Evolutionary conservation across 2,113 vertebrate species (phyloP).

Genomic region (Perca flavescens): DNA sequence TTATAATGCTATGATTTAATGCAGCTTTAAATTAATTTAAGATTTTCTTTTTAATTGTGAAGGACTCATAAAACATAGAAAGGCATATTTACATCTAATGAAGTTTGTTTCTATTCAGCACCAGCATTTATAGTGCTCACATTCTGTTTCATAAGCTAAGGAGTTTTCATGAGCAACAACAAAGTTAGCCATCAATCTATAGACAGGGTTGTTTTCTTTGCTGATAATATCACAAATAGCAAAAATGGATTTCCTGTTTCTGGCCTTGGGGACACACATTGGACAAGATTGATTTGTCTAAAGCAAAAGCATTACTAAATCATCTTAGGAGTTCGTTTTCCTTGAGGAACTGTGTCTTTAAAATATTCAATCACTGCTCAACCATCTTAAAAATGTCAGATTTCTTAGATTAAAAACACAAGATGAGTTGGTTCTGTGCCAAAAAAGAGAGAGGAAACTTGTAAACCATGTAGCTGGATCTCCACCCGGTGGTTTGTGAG

Average conservation of each 20-base stretch:
- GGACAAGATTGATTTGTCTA: neutral
- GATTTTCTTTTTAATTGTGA: neutral
- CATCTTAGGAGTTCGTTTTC: neutral
- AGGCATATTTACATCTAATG: neutral
- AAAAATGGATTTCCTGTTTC: conserved; percentile 26
- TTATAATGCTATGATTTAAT: neutral
- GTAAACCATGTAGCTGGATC: conserved; percentile 10
- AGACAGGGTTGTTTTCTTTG: conserved; percentile 23
- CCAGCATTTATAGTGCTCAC: neutral
- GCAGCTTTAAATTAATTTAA: neutral
- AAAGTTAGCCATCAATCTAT: conserved; percentile 21
- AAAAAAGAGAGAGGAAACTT: neutral
- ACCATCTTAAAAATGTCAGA: neutral
- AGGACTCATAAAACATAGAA: neutral
- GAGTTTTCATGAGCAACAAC: conserved; percentile 26
- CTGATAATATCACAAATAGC: conserved; percentile 30
- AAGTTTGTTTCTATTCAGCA: neutral
- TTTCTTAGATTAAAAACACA: neutral
- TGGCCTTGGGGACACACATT: conserved; percentile 1
- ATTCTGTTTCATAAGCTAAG: conserved; percentile 3
- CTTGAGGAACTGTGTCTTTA: neutral
- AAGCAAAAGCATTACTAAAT: neutral
- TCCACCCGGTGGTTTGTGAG: conserved; percentile 12
- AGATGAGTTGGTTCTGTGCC: conserved; percentile 1
- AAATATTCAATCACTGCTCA: conserved; percentile 3